Conservation (phyloP, 2,113 vertebrate species). For the Stictonetta naevosa region DNA sequence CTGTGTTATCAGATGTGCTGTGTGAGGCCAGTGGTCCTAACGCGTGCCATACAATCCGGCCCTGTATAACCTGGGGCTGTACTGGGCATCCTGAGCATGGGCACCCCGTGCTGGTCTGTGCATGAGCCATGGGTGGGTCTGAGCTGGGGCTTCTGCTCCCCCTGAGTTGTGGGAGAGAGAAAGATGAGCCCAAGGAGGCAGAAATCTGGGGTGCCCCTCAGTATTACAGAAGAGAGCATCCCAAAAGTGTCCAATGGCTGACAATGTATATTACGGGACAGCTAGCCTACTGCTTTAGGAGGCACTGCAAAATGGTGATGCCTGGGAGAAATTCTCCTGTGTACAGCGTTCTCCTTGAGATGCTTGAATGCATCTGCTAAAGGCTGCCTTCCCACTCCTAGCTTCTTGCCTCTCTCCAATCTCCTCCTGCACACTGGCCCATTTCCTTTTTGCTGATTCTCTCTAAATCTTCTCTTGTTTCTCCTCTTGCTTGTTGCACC, state of each 20-base stretch:
- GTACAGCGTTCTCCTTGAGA: neutral
- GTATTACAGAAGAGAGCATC: neutral
- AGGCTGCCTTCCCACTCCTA: neutral
- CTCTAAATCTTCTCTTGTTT: neutral
- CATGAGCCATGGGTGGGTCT: neutral
- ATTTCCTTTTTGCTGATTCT: neutral
- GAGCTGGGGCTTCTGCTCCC: neutral
- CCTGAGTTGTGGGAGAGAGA: neutral
- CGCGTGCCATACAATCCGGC: neutral
- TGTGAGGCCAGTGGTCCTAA: neutral
- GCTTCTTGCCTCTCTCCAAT: neutral
- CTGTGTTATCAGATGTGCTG: fast-evolving
- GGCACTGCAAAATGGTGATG: no score
- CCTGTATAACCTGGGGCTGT: neutral
- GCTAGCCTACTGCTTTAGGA: neutral
- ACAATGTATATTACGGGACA: neutral
- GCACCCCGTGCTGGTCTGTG: no score
- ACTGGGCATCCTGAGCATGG: fast-evolving
- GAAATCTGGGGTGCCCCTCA: fast-evolving
- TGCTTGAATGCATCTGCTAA: neutral
- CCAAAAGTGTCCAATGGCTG: neutral
- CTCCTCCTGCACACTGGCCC: neutral
- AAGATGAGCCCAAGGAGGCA: neutral
- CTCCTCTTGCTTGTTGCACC: neutral
- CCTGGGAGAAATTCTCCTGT: no score